A percentile compares a stretch with the other conserved stretches of the same genome.
These are phyloP conservation scores for Hirundo rustica DNA, from an alignment of 2,797 vertebrate genomes.

Conservation along the genomic window DNA sequence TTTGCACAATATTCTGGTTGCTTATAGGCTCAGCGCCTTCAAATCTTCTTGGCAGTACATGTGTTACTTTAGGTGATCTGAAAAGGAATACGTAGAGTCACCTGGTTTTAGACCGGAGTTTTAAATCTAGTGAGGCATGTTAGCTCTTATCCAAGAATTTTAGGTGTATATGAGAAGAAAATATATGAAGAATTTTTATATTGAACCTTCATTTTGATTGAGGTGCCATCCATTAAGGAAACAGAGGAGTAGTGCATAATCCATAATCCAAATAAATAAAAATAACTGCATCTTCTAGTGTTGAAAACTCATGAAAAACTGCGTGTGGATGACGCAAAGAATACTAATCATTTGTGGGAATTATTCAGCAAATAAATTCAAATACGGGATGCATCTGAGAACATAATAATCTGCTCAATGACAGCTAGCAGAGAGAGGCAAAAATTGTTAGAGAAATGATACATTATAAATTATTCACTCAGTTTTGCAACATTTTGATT, in stretches of 20 bases:
- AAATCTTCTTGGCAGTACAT: not conserved
- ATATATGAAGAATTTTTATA: not conserved
- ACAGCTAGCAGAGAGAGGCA: conserved; percentile 36
- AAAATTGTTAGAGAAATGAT: conserved; percentile 60
- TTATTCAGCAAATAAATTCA: conserved; percentile 55
- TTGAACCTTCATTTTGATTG: not conserved
- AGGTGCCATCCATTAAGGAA: not conserved
- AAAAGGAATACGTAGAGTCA: not conserved
- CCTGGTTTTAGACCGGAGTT: not conserved
- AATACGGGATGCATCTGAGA: conserved; percentile 38
- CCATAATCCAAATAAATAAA: not conserved
- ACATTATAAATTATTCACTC: conserved; percentile 64
- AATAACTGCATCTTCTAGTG: not conserved
- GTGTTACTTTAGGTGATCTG: not conserved
- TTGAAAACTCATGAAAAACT: not conserved
- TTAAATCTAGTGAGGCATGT: not conserved
- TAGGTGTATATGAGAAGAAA: not conserved
- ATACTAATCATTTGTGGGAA: not conserved
- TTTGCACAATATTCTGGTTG: not conserved
- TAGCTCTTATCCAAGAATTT: not conserved
- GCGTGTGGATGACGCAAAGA: not conserved
- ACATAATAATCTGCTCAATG: conserved; percentile 46
- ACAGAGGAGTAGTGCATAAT: not conserved
- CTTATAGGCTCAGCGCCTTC: not conserved
- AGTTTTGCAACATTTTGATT: conserved; percentile 42